These are phyloP conservation scores for Polyploca ridens DNA, from an alignment of 2,888 invertebrate genomes.

Conservation along the genomic window DNA sequence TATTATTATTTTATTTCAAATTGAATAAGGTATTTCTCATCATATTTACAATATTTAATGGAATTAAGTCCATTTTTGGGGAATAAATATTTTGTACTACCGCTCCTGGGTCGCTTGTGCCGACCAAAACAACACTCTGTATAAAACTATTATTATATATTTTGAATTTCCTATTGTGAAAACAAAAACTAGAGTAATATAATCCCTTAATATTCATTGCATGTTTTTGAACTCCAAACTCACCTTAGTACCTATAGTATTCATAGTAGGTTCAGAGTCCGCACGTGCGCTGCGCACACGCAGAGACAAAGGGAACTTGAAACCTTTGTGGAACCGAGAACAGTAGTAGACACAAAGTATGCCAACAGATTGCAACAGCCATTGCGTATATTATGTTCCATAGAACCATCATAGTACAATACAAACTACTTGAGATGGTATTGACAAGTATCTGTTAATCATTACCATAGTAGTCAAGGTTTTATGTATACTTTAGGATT, in stretches of 20 bases:
- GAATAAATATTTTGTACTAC: too few relatives aligned
- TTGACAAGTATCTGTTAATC: constrained; percentile 8
- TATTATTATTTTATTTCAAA: too few relatives aligned
- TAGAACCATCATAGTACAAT: background rate
- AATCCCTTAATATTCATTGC: background rate
- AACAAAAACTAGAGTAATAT: background rate
- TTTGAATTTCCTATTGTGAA: background rate
- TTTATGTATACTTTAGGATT: background rate
- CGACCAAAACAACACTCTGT: too few relatives aligned
- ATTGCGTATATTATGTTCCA: background rate
- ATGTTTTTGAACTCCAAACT: background rate
- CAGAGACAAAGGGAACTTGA: constrained; percentile 54
- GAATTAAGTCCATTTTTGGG: too few relatives aligned
- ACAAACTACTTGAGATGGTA: constrained; percentile 3
- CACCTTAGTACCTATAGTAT: background rate
- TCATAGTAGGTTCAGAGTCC: constrained; percentile 20
- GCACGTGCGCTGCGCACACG: constrained; percentile 55
- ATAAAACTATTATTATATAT: background rate
- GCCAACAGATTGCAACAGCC: constrained; percentile 12
- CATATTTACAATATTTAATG: too few relatives aligned
- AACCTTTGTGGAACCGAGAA: constrained; percentile 37
- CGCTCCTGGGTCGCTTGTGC: too few relatives aligned
- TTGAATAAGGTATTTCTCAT: too few relatives aligned
- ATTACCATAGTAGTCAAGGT: constrained; percentile 6
- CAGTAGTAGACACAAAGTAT: constrained; percentile 8